Conservation (phyloP, 2,797 vertebrate species). For the Oryzias dopingdopingensis region DNA sequence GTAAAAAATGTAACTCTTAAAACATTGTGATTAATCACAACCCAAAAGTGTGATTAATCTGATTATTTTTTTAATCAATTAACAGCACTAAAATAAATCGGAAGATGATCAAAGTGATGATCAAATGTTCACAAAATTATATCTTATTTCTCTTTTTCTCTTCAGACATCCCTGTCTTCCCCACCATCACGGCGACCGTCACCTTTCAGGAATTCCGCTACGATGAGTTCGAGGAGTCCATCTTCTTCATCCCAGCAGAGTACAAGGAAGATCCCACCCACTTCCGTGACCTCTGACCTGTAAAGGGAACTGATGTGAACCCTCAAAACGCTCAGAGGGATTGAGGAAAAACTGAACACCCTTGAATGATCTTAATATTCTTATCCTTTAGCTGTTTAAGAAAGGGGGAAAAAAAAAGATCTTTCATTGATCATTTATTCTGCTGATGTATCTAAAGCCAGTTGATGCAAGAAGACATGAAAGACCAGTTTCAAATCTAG, state of each 20-base stretch:
- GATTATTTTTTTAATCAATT: no score
- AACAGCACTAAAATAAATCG: no score
- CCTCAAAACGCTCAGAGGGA: conserved; percentile 9
- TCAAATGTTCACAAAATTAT: no score
- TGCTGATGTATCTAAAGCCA: conserved; percentile 53
- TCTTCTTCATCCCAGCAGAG: conserved; percentile 87
- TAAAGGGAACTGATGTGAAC: conserved; percentile 10
- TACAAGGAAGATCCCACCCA: conserved; percentile 96
- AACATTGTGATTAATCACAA: no score
- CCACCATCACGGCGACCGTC: conserved; percentile 96
- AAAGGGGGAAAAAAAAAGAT: conserved; percentile 17
- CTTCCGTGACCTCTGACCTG: conserved; percentile 89
- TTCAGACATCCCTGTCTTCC: conserved; percentile 92
- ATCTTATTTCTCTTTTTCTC: conserved; percentile 7
- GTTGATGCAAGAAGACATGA: conserved; percentile 53
- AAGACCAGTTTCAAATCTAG: conserved; percentile 23
- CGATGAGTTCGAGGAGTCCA: conserved; percentile 86
- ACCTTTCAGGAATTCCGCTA: conserved; percentile 98
- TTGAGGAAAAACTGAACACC: conserved; percentile 25
- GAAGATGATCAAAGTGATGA: no score
- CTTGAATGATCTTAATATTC: conserved; percentile 31
- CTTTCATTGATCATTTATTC: conserved; percentile 38
- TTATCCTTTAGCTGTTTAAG: conserved; percentile 32
- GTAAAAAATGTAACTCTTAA: no score
- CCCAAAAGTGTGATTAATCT: no score